phyloP scores from a whole-genome alignment of 2,797 vertebrate genomes.

The Hydrocynus forskahlii region DNA sequence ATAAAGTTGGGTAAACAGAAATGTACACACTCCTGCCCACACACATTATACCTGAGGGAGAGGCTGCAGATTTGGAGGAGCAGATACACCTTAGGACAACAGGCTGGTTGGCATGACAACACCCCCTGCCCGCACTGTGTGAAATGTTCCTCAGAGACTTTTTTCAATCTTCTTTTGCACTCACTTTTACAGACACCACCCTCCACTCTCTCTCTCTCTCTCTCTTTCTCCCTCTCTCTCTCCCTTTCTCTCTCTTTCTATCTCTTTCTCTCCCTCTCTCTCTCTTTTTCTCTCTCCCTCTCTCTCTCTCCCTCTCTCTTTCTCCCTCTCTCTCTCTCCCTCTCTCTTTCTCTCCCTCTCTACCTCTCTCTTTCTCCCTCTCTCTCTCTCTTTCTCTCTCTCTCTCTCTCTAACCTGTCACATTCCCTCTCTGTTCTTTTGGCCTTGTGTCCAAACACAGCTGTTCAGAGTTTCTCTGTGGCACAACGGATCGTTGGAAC shows the following conservation, averaged over 20 bases:
- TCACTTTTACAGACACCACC: constrained; percentile 5
- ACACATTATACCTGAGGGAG: neutral
- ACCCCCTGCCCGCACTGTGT: neutral
- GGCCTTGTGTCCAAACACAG: constrained; percentile 60
- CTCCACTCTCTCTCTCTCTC: neutral
- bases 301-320: too few relatives aligned
- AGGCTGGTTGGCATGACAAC: neutral
- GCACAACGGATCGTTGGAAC: constrained; percentile 64
- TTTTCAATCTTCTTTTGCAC: neutral
- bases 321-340: too few relatives aligned
- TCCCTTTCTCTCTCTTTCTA: neutral
- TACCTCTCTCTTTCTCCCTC: constrained; percentile 41
- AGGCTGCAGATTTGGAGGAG: constrained; percentile 30
- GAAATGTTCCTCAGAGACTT: constrained; percentile 15
- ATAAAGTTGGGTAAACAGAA: neutral
- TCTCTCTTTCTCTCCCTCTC: too few relatives aligned
- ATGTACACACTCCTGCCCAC: neutral
- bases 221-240: neutral
- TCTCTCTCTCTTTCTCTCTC: constrained; percentile 9
- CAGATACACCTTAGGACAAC: constrained; percentile 42
- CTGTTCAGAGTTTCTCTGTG: constrained; percentile 58
- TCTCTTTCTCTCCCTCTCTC: too few relatives aligned
- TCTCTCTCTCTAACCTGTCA: neutral
- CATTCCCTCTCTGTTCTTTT: neutral
- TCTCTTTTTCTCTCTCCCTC: too few relatives aligned